These are phyloP conservation scores for Dryobotodes eremita DNA, from an alignment of 2,888 invertebrate genomes.

Conservation along the genomic window DNA sequence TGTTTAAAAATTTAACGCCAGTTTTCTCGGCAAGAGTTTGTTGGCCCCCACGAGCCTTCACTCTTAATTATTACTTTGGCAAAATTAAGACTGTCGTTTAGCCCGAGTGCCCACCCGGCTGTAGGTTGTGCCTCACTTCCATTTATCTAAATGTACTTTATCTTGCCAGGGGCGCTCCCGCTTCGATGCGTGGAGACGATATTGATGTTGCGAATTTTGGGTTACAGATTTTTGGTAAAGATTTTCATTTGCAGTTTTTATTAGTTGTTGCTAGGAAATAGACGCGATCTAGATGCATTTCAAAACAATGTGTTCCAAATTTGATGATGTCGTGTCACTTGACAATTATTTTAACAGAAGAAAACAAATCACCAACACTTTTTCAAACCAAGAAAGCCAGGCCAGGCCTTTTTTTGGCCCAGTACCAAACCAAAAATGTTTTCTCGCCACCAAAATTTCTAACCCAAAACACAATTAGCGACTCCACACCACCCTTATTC, in stretches of 20 bases:
- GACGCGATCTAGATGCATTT: background rate
- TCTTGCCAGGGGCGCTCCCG: constrained; percentile 81
- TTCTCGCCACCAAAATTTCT: constrained; percentile 7
- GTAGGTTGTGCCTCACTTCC: constrained; percentile 85
- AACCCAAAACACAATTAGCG: constrained; percentile 41
- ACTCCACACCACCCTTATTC: constrained; percentile 75
- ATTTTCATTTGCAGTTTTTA: background rate
- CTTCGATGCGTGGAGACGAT: constrained; percentile 77
- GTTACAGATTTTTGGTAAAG: background rate
- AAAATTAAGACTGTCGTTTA: constrained; percentile 91
- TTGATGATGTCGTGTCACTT: background rate
- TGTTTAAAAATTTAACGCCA: constrained; percentile 89
- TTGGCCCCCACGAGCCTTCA: constrained; percentile 87
- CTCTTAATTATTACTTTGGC: constrained; percentile 91
- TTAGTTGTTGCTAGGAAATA: background rate
- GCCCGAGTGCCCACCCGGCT: constrained; percentile 85
- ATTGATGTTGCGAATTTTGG: constrained; percentile 57
- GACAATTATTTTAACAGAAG: background rate
- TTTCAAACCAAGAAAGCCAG: no score
- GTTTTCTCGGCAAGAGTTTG: constrained; percentile 80
- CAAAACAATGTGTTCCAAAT: background rate
- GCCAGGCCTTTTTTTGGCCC: no score
- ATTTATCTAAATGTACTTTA: constrained; percentile 90
- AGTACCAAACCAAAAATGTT: background rate
- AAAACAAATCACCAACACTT: background rate